Percentiles rank a stretch among this genome's conserved stretches.
phyloP scores from a whole-genome alignment of 2,113 vertebrate species.

The Pelusios castaneus region DNA sequence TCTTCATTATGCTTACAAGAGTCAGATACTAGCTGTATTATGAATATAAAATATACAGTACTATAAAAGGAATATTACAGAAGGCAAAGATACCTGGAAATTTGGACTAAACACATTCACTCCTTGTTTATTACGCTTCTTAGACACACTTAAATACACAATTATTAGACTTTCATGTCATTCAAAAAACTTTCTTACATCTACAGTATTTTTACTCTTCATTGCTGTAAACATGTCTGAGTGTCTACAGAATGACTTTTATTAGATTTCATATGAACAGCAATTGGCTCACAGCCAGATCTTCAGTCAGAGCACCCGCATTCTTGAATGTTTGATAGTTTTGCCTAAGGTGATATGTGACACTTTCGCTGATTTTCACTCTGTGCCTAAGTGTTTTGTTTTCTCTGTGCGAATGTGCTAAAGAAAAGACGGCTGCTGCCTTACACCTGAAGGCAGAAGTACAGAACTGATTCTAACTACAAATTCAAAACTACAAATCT shows the following conservation, averaged over 20 bases:
- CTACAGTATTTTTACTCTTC: background rate
- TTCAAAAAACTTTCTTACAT: background rate
- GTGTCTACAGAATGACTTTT: background rate
- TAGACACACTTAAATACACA: background rate
- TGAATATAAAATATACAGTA: background rate
- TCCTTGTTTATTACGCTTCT: background rate
- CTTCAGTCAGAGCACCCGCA: background rate
- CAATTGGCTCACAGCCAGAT: background rate
- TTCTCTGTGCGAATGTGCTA: background rate
- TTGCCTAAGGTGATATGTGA: background rate
- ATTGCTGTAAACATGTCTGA: background rate
- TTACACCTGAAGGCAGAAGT: background rate
- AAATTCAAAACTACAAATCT: background rate
- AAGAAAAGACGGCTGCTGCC: background rate
- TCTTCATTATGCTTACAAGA: background rate
- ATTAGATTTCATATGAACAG: background rate
- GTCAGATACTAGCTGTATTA: background rate
- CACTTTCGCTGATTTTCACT: fast-evolving
- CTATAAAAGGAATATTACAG: background rate
- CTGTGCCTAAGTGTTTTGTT: background rate
- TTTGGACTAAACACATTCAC: too few relatives aligned
- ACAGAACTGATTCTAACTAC: background rate
- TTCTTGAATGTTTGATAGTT: background rate
- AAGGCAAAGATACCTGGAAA: background rate
- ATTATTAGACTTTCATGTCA: background rate